phyloP scores from a whole-genome alignment of 2,113 vertebrate genomes.

The western clawed frog (Xenopus tropicalis) region UCB_Xtro_10.0 CM004445.2:2389001-2389500 shows the following conservation, averaged over 20 bases:
- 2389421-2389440: constrained; percentile 83
- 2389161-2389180: constrained; percentile 82
- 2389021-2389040: constrained; percentile 43
- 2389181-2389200: constrained; percentile 63
- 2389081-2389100: constrained; percentile 88
- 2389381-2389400: constrained; percentile 91
- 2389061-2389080: constrained; percentile 67
- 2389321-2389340: constrained; percentile 86
- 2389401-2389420: constrained; percentile 77
- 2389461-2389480: constrained; percentile 7
- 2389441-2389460: constrained; percentile 41
- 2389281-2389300: constrained; percentile 86
- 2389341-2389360: constrained; percentile 87
- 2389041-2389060: constrained; percentile 55
- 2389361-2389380: constrained; percentile 94
- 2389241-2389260: constrained; percentile 64
- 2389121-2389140: constrained; percentile 80
- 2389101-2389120: constrained; percentile 94
- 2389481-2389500: neutral
- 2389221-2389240: constrained; percentile 63
- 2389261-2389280: constrained; percentile 78
- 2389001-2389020: constrained; percentile 70
- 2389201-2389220: constrained; percentile 49
- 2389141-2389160: constrained; percentile 93
- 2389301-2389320: constrained; percentile 85